These are phyloP conservation scores for Sparus aurata DNA, from an alignment of 2,797 vertebrate species.

Conservation along the genomic window DNA sequence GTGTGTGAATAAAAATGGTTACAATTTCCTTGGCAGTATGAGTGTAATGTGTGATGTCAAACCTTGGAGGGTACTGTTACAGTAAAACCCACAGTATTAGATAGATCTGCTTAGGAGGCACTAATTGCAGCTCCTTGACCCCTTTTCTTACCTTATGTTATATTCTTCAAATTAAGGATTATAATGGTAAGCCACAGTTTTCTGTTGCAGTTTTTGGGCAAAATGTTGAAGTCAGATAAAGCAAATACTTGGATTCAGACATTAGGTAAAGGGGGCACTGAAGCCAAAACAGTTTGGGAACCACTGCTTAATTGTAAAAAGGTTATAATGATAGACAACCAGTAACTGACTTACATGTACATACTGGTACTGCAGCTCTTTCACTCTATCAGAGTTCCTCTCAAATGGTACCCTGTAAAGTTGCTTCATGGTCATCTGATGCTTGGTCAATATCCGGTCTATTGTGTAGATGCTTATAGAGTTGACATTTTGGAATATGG, in stretches of 20 bases:
- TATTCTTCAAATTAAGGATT: neutral
- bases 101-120: conserved; percentile 2
- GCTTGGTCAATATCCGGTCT: too few relatives aligned
- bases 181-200: neutral
- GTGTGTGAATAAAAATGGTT: too few relatives aligned
- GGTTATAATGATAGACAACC: neutral
- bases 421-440: conserved; percentile 1
- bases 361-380: neutral
- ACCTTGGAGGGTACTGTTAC: too few relatives aligned
- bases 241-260: neutral
- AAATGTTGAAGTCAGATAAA: neutral
- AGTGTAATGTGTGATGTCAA: too few relatives aligned
- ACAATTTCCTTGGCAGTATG: too few relatives aligned
- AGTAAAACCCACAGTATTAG: neutral
- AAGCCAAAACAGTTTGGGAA: neutral
- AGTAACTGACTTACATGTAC: neutral
- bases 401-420: neutral
- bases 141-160: neutral
- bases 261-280: neutral
- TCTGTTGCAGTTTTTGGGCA: neutral
- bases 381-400: neutral
- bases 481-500: neutral
- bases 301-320: neutral
- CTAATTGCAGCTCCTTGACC: neutral
- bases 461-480: neutral